Evolutionary conservation across 2,888 invertebrate genomes (phyloP).

Genomic region (Scotopteryx bipunctaria): DNA sequence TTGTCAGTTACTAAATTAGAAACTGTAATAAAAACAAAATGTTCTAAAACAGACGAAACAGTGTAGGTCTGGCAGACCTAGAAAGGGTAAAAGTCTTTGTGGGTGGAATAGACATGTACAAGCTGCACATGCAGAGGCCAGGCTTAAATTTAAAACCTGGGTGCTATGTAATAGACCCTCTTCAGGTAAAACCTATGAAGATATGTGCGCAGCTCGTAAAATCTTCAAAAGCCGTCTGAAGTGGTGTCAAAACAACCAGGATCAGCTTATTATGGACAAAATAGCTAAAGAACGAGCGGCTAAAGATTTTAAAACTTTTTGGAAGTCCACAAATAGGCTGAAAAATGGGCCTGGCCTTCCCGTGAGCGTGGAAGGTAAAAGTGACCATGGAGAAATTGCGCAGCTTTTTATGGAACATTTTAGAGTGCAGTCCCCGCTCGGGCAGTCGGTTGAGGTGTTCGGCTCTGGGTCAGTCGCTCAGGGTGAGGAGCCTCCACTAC

Average conservation of each 20-base stretch:
- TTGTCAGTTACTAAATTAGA: too few species aligned
- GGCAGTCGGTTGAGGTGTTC: background rate
- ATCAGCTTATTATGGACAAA: background rate
- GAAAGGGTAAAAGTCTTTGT: background rate
- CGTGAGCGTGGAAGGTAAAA: background rate
- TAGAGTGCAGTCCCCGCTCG: background rate
- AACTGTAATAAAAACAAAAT: too few species aligned
- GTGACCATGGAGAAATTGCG: background rate
- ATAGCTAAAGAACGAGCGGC: background rate
- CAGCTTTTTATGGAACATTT: background rate
- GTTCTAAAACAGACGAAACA: background rate
- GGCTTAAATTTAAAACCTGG: background rate
- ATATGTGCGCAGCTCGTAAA: too few species aligned
- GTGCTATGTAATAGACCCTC: too few species aligned
- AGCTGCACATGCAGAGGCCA: background rate
- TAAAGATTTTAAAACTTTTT: background rate
- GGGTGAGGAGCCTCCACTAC: background rate
- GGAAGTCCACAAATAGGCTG: background rate
- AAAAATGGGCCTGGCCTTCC: background rate
- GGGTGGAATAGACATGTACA: background rate
- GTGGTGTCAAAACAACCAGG: slow-evolving; percentile 1
- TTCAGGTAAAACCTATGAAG: too few species aligned
- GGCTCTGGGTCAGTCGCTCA: background rate
- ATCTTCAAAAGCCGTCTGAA: too few species aligned
- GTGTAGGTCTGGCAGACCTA: background rate